Conservation (phyloP, 1,140 invertebrate genomes). For the Lordiphosa stackelbergi region DNA sequence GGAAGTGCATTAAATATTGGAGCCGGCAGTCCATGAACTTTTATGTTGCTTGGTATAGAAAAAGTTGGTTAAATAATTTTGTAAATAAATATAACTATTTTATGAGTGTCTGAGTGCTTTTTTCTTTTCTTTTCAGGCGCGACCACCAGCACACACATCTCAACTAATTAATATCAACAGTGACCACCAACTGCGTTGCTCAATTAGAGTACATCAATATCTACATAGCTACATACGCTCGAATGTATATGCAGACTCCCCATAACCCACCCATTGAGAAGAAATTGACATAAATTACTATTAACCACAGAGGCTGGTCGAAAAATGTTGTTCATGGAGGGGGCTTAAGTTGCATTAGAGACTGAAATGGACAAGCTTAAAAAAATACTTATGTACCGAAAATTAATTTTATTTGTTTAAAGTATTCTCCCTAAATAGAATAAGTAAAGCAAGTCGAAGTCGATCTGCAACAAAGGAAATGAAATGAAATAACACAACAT, state of each 20-base stretch:
- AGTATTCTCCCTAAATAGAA: no score
- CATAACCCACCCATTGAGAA: conserved; percentile 30
- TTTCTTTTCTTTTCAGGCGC: background rate
- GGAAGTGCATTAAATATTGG: conserved; percentile 58
- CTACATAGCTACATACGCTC: conserved; percentile 7
- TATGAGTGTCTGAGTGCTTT: no score
- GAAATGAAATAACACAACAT: no score
- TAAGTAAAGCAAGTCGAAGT: no score
- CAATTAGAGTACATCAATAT: conserved; percentile 65
- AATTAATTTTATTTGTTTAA: no score
- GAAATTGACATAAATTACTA: conserved; percentile 64
- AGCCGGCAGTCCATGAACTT: conserved; percentile 5
- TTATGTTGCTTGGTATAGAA: background rate
- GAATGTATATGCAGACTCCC: background rate
- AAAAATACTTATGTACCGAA: no score
- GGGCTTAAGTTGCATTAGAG: background rate
- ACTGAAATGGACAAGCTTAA: no score
- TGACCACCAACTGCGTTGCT: conserved; percentile 50
- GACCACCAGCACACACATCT: conserved; percentile 7
- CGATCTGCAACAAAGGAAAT: no score
- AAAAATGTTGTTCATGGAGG: background rate
- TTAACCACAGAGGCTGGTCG: conserved; percentile 16
- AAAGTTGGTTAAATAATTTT: background rate
- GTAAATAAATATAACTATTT: no score
- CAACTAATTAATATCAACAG: conserved; percentile 48